A percentile compares a stretch with the other conserved stretches of the same genome.
phyloP scores from a whole-genome alignment of 2,797 vertebrate genomes.

The Anas acuta region DNA sequence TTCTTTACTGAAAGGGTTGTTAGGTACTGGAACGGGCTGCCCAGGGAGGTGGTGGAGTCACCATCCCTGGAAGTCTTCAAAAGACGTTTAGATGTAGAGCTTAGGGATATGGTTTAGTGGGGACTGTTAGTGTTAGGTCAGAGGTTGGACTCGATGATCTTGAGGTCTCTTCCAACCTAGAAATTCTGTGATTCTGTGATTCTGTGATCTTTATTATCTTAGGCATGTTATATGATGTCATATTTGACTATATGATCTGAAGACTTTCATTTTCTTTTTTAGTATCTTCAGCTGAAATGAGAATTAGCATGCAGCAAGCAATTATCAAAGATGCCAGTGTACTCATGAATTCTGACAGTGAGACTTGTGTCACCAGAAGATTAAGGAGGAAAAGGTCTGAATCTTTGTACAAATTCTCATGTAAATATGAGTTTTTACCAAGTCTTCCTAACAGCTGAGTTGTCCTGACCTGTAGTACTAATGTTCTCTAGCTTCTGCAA shows the following conservation, averaged over 20 bases:
- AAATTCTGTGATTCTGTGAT: no score
- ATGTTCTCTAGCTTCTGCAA: background rate
- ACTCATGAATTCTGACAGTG: background rate
- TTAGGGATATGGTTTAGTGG: no score
- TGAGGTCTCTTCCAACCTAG: no score
- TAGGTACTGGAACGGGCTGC: no score
- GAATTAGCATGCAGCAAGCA: background rate
- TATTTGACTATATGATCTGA: background rate
- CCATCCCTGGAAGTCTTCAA: no score
- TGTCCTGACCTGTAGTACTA: background rate
- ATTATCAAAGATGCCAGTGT: background rate
- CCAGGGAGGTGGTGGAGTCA: no score
- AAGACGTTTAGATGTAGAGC: no score
- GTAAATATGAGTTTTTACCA: background rate
- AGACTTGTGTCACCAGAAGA: background rate
- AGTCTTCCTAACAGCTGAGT: background rate
- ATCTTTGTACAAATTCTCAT: background rate
- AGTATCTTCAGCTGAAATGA: background rate
- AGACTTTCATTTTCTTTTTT: background rate
- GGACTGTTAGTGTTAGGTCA: no score
- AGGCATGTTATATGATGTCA: background rate
- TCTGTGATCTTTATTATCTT: background rate
- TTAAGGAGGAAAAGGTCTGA: background rate
- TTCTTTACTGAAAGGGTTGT: no score
- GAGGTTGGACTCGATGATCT: no score